phyloP scores from a whole-genome alignment of 2,888 invertebrate genomes.

The Diadegma fenestrale region DNA sequence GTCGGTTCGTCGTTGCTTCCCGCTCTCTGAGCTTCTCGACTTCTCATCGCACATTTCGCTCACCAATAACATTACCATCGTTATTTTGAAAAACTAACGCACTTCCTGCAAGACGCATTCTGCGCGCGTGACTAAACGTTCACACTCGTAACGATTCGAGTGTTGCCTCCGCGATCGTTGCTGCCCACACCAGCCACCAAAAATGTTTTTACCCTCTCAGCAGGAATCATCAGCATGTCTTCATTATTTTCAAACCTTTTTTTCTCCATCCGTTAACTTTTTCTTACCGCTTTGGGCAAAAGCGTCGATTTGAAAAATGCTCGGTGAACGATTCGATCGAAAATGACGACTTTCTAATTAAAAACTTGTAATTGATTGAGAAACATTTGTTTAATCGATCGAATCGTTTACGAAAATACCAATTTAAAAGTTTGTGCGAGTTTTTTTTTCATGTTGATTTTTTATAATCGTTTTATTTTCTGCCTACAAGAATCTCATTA shows the following conservation, averaged over 20 bases:
- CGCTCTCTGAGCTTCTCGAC: conserved; percentile 4
- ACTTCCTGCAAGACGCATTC: too few relatives aligned
- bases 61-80: not conserved
- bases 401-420: not conserved
- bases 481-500: not conserved
- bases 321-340: not conserved
- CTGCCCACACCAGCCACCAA: not conserved
- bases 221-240: conserved; percentile 51
- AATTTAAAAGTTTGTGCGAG: not conserved
- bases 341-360: not conserved
- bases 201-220: conserved; percentile 33
- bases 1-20: conserved; percentile 24
- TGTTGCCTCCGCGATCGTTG: conserved; percentile 25
- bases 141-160: not conserved
- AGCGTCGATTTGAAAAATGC: not conserved
- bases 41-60: not conserved
- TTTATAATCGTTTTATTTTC: conserved; percentile 6
- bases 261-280: conserved; percentile 2
- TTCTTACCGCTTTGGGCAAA: not conserved
- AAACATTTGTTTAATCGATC: too few relatives aligned
- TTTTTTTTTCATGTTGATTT: not conserved
- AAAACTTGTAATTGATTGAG: not conserved
- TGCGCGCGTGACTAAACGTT: not conserved
- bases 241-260: conserved; percentile 48
- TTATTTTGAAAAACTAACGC: conserved; percentile 5